Evolutionary conservation across 1,140 invertebrate genomes (phyloP).

Genomic region (Cyclina sinensis): DNA sequence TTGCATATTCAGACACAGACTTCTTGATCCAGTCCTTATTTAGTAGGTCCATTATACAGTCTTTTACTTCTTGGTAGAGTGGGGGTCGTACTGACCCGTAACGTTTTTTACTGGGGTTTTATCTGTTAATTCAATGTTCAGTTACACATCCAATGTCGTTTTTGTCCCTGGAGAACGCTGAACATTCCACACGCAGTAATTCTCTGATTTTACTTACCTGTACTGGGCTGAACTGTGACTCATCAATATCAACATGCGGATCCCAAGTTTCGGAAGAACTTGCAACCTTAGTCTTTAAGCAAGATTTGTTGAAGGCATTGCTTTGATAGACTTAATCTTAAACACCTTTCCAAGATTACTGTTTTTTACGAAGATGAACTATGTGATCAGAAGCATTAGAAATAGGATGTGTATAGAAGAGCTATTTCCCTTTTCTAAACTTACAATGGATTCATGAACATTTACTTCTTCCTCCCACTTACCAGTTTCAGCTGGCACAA

Average conservation of each 20-base stretch:
- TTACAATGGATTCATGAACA: not conserved
- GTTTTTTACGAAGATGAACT: not conserved
- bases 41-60: constrained; percentile 56
- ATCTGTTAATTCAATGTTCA: constrained; percentile 61
- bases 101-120: constrained; percentile 43
- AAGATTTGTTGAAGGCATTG: not conserved
- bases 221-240: not conserved
- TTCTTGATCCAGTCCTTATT: constrained; percentile 47
- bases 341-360: not conserved
- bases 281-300: not conserved
- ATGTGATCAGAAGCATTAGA: not conserved
- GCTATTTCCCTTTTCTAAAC: not conserved
- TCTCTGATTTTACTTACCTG: constrained; percentile 23
- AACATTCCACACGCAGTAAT: constrained; percentile 43
- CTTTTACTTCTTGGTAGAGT: constrained; percentile 64
- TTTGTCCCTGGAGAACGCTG: constrained; percentile 55
- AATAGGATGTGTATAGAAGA: not conserved
- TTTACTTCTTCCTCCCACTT: not conserved
- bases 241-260: constrained; percentile 3
- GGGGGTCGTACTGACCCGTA: constrained; percentile 53
- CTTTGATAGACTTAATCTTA: not conserved
- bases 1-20: constrained; percentile 42
- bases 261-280: not conserved
- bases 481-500: not conserved
- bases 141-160: constrained; percentile 56